A percentile compares a stretch with the other conserved stretches of the same genome.
These are phyloP conservation scores for Trissonchulus sp. DNA, from an alignment of 2,888 invertebrate species.

Conservation along the genomic window DNA sequence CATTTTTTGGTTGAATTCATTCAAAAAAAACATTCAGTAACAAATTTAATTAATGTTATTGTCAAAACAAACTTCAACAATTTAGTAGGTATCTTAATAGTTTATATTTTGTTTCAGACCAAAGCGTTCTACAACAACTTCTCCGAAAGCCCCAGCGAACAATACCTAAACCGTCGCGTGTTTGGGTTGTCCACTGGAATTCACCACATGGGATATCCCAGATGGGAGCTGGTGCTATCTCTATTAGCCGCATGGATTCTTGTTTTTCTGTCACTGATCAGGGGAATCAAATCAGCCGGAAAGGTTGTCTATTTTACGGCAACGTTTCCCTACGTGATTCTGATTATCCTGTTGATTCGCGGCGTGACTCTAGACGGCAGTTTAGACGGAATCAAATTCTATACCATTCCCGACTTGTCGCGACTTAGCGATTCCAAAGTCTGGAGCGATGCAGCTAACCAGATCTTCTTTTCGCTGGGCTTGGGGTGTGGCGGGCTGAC, in stretches of 20 bases:
- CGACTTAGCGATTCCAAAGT: conserved; percentile 27
- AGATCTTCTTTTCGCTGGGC: conserved; percentile 30
- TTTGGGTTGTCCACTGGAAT: conserved; percentile 14
- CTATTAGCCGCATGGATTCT: conserved; percentile 25
- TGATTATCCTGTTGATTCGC: conserved; percentile 26
- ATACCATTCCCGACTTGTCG: conserved; percentile 23
- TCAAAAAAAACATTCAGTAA: no score
- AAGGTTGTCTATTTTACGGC: conserved; percentile 30
- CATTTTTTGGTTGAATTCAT: no score
- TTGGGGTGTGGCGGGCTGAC: conserved; percentile 29
- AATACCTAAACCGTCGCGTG: conserved; percentile 16
- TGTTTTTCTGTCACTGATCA: conserved; percentile 24
- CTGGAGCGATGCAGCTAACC: conserved; percentile 28
- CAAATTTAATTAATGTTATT: no score
- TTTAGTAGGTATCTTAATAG: no score
- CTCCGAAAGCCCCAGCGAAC: conserved; percentile 10
- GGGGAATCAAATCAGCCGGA: conserved; percentile 29
- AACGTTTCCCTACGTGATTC: conserved; percentile 28
- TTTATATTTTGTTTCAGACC: background rate
- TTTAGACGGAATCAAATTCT: conserved; percentile 28
- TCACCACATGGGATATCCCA: conserved; percentile 17
- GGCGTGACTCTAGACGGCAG: conserved; percentile 26
- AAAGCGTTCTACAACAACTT: background rate
- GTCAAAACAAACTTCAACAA: no score
- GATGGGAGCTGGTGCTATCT: conserved; percentile 22